A percentile compares a stretch with the other conserved stretches of the same genome.
These are phyloP conservation scores for Aphrocallistes beatrix DNA, from an alignment of 37 sponge, comb jelly and placozoan genomes.

Conservation along the genomic window DNA sequence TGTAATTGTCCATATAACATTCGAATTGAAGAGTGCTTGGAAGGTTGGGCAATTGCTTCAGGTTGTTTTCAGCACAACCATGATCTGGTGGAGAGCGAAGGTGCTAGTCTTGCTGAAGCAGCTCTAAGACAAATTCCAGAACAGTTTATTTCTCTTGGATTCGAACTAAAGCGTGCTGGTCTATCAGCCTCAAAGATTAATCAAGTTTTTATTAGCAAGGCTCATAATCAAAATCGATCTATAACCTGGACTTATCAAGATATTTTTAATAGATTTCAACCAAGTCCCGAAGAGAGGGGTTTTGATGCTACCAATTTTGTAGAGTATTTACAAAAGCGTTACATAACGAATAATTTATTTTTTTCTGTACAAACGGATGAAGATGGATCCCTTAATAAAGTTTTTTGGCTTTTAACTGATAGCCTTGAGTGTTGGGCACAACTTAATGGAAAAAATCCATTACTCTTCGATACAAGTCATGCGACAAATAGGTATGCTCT, in stretches of 20 bases:
- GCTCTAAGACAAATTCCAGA: not conserved
- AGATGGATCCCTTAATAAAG: not conserved
- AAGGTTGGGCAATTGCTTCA: not conserved
- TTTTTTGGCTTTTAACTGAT: not conserved
- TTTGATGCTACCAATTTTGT: slow-evolving; percentile 7
- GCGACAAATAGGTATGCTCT: not conserved
- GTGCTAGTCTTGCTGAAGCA: slow-evolving; percentile 4
- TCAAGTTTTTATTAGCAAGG: slow-evolving; percentile 5
- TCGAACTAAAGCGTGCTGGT: not conserved
- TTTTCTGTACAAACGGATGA: slow-evolving; percentile 2
- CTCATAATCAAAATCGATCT: not conserved
- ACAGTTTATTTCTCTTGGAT: not conserved
- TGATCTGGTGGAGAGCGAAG: not conserved
- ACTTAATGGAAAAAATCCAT: not conserved
- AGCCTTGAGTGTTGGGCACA: not conserved
- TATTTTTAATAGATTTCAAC: not conserved
- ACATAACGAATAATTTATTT: not conserved
- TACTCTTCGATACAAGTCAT: slow-evolving; percentile 4
- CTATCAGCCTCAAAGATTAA: not conserved
- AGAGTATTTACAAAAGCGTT: not conserved
- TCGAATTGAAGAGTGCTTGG: no score
- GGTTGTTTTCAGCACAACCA: not conserved
- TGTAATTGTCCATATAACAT: not conserved
- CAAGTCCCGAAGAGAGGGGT: not conserved
- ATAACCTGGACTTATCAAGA: slow-evolving; percentile 12